Evolutionary conservation across 2,797 vertebrate species (phyloP), one percentile per base, ranked within the genome.

Genomic region (Acanthurus leucopareius): DNA sequence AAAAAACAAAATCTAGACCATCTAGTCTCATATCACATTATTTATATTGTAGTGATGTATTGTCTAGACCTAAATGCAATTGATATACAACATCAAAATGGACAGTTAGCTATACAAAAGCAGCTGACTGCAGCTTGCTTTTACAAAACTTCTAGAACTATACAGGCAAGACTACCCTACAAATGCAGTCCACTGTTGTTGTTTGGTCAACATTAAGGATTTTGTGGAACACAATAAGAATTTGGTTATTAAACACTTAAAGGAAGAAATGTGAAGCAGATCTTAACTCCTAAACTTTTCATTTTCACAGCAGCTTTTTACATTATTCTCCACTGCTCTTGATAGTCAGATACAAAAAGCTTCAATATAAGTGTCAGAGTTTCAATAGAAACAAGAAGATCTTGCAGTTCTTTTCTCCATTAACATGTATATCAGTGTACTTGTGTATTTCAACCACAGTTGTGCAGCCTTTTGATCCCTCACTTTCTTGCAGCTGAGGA

Each of bases 211-310:
- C 11, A 47, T 57, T 32, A 22, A 8, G 44, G 20, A 7, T 10
- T 58, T 19, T 19, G 28, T 19, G 20, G 57, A 59, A 20, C 9
- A 1, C 22, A 60, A 60, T 25, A 56, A 69, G 25, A 42, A 65
- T 22, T 28, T 69, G 57, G 51, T 45, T 70, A 85, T 77, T 77
- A 75, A 56, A 49, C 22, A 19, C n/a, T 47, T 72, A 40, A 69
- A 38, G 44, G 51, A 38, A 32, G 61, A 65, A 66, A 76, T 64
- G 48, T 58, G 17, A 49, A 59, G 64, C 20, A 19, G 63, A 78
- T 84, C 22, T 77, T 53, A 47, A 75, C 56, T 72, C 48, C 28
- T 68, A 75, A 82, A 57, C 38, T 40, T 71, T 67, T 51, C 9
- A 45, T 53, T 80, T 74, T 17, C 17, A 25, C 20, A 16, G n/a